phyloP scores from a whole-genome alignment of 2,113 vertebrate species.

The Peromyscus leucopus region DNA sequence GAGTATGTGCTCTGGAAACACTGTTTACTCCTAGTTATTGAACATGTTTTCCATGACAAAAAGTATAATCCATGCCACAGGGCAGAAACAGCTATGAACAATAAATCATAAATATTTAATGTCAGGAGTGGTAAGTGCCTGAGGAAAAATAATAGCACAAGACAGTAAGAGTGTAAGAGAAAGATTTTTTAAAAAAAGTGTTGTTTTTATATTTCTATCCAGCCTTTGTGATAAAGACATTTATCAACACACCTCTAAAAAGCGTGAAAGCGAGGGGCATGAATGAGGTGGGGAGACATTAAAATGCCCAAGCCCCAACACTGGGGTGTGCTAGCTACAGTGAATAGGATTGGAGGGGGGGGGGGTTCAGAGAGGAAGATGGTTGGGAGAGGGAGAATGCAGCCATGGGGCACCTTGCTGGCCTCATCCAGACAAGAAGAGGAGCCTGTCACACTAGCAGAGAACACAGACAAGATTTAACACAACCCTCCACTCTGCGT shows the following conservation, averaged over 20 bases:
- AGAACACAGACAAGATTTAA: too few species aligned
- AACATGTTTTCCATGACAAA: neutral
- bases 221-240: neutral
- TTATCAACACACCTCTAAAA: neutral
- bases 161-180: neutral
- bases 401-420: accelerated
- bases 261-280: neutral
- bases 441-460: accelerated
- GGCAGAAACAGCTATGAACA: neutral
- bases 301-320: too few species aligned
- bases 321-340: accelerated
- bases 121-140: neutral
- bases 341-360: neutral
- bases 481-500: accelerated
- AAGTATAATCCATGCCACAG: neutral
- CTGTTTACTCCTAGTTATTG: neutral
- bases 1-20: neutral
- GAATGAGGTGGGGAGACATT: neutral
- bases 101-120: neutral
- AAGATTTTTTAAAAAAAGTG: neutral
- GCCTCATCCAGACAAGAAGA: neutral
- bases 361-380: accelerated
- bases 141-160: neutral
- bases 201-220: neutral
- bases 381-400: neutral